These are phyloP conservation scores for Aurelia coerulea DNA, from an alignment of 30 jellyfish, hydroid and myxozoan genomes.

Conservation along the genomic window DNA sequence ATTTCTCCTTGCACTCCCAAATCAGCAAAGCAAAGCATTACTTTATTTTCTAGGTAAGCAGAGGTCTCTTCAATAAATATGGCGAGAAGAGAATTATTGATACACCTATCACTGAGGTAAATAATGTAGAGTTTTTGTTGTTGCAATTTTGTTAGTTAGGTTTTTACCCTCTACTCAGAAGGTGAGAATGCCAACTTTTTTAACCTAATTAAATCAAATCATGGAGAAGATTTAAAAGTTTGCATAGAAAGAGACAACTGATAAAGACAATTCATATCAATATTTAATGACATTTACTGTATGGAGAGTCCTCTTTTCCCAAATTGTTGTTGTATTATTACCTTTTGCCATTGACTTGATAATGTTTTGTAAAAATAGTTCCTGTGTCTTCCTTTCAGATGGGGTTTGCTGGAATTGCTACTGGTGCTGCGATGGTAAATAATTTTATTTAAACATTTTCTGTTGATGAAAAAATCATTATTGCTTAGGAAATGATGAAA, in stretches of 20 bases:
- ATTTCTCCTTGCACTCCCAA: not conserved
- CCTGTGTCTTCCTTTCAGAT: constrained; percentile 62
- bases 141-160: too few relatives aligned
- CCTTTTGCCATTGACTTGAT: too few relatives aligned
- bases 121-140: not conserved
- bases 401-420: constrained; percentile 99
- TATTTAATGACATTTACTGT: too few relatives aligned
- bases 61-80: constrained; percentile 87
- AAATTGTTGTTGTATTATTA: not conserved
- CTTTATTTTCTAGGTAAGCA: constrained; percentile 71
- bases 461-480: not conserved
- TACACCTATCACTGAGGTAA: constrained; percentile 98
- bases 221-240: too few relatives aligned
- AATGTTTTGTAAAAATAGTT: too few relatives aligned
- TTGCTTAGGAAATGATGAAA: too few relatives aligned
- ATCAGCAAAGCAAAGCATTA: too few relatives aligned
- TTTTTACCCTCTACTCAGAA: too few relatives aligned
- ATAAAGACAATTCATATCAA: too few relatives aligned
- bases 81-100: constrained; percentile 97
- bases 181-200: too few relatives aligned
- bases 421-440: constrained; percentile 99
- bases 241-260: too few relatives aligned
- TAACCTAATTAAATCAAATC: too few relatives aligned
- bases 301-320: not conserved
- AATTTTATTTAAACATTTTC: not conserved